These are phyloP conservation scores for Cebus imitator DNA, from an alignment of 2,113 vertebrate species.

Conservation along the genomic window DNA sequence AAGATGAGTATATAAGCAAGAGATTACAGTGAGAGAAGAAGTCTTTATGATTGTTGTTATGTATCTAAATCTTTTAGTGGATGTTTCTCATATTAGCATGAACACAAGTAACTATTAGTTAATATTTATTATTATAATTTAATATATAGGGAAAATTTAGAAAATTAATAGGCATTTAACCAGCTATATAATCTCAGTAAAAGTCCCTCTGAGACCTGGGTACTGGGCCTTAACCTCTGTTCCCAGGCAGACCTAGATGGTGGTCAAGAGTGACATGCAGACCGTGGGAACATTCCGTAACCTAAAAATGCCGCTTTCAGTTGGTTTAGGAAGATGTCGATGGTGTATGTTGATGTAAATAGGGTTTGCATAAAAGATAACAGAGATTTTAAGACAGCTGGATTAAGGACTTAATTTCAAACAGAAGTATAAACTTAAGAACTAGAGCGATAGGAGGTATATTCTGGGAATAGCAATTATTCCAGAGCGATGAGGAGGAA, in stretches of 20 bases:
- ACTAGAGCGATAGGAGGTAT: too few relatives aligned
- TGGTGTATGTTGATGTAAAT: too few relatives aligned
- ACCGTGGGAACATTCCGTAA: background rate
- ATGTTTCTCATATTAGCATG: background rate
- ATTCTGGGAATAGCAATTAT: background rate
- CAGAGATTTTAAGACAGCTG: background rate
- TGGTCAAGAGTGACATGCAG: background rate
- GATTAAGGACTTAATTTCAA: background rate
- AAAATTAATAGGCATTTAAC: background rate
- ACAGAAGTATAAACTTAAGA: background rate
- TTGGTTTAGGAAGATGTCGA: background rate
- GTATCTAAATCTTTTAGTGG: background rate
- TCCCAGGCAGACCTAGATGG: background rate
- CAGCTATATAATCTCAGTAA: background rate
- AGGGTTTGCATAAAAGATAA: background rate
- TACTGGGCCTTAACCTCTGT: background rate
- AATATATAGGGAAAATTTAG: background rate
- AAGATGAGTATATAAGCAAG: too few relatives aligned
- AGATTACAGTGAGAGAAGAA: too few relatives aligned
- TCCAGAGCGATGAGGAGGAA: background rate
- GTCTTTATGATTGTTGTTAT: background rate
- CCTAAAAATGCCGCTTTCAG: background rate
- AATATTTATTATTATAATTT: background rate
- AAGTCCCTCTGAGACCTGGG: background rate
- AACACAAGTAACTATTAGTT: background rate